Evolutionary conservation across 2,888 invertebrate species (phyloP), one percentile per base, ranked within the genome.

Genomic region (Endotricha flammealis): DNA sequence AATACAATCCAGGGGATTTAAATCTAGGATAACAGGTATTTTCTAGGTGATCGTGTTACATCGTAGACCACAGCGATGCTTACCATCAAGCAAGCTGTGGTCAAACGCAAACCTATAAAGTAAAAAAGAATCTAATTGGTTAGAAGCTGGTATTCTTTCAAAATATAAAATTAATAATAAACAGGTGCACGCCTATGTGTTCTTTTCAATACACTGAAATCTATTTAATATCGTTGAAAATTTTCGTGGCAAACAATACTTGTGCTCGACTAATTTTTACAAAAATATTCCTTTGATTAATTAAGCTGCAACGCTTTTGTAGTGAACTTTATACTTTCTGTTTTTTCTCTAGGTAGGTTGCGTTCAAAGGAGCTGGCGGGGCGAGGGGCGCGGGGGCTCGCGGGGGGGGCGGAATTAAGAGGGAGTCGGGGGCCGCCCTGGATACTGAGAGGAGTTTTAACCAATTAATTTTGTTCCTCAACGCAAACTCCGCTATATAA

Each of bases 391-490:
- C 55, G 55, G 54, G 66, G 43, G 53, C 60, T 64, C 59, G 68
- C 68, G 68, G 65, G 62, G 59, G 41, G 65, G 64, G 50, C 62
- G 76, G 82, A 76, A 81, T 82, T 77, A 81, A 80, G 82, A 72
- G 80, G 80, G 82, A 67, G 80, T 57, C 57, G 65, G 73, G 75
- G 67, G 71, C 79, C 79, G 77, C 85, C 85, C 78, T 82, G 86
- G 87, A 87, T 86, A 86, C 87, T 77, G 85, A 87, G 87, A 87
- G 87, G 87, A 88, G 87, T 87, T 88, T 87, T 87, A 87, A 87
- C 87, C 87, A 87, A 87, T 87, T 87, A 87, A 87, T 87, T 87
- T 87, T 87, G 87, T 87, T 87, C 87, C 87, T 87, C 87, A 86
- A 86, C 86, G 85, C 86, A 86, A 86, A 86, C 86, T 86, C 79